Base-by-base conservation (phyloP, 1,140 invertebrate species). In the Apis florea region DNA sequence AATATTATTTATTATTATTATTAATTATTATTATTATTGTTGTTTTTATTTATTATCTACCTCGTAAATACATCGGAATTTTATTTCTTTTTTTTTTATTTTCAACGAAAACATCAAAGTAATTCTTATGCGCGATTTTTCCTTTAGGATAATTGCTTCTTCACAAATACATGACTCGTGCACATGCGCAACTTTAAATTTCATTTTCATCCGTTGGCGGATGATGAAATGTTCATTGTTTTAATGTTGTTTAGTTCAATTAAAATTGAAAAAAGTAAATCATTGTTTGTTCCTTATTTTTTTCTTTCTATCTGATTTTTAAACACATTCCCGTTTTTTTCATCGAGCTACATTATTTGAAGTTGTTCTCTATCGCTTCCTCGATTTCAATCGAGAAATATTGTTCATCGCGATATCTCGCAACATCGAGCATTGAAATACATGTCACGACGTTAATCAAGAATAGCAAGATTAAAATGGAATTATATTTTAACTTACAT, bases 11-110 rank as follows among this genome's bases (percentile, higher is more conserved):
- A 82, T 86, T 71, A 83, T 86, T 71, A 83, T 86, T 85, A 85
- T 81, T 82, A 87, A 63, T 88, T 88, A 86, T 89, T 73, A 67
- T 80, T 84, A 87, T 82, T 79, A 54, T 85, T 83, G 67, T 84
- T 69, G 31, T 40, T 40, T 5, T 40, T 40, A 40, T 81, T 84
- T 84, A 87, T 63, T 83, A 87, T 86, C 82, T 72, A 86, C 61
- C 76, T 83, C 84, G 67, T 86, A 83, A 86, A 86, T 86, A 86
- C 70, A 74, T 76, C 80, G 82, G 76, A 82, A 83, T 86, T 71
- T 85, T 79, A 19, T 56, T 73, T 66, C 24, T 26, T 47, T 24
- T 47, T 24, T 51, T 53, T 47, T 13, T 21, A 58, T 68, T 26
- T 75, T 85, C 68, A 83, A 86, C 81, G 76, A 72, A 79, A 85